phyloP scores from a whole-genome alignment of 2,797 vertebrate species.

The Dicrostonyx torquatus region DNA sequence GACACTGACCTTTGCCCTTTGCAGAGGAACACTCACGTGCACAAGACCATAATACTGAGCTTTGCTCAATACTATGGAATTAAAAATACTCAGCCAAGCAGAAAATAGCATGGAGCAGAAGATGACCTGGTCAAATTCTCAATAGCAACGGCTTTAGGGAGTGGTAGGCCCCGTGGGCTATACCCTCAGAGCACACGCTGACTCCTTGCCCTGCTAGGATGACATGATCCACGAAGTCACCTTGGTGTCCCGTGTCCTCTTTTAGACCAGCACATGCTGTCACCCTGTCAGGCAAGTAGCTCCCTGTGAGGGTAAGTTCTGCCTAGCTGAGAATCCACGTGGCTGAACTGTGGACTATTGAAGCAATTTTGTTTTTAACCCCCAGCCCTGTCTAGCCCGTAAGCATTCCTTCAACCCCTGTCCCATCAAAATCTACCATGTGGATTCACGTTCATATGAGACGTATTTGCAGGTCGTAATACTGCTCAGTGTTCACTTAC shows the following conservation, averaged over 20 bases:
- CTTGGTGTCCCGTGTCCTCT: background rate
- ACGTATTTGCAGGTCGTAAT: background rate
- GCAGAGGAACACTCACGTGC: background rate
- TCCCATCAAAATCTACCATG: background rate
- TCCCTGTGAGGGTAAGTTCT: background rate
- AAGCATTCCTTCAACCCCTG: background rate
- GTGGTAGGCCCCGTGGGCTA: too few relatives aligned
- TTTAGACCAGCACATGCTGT: background rate
- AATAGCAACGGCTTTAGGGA: background rate
- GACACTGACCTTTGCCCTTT: background rate
- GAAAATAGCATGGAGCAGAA: background rate
- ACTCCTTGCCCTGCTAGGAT: background rate
- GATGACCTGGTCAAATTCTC: background rate
- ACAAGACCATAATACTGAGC: background rate
- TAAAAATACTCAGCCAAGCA: background rate
- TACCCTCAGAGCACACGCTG: background rate
- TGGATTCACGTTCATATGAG: conserved; percentile 11
- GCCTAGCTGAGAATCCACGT: background rate
- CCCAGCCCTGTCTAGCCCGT: background rate
- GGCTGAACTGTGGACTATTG: background rate
- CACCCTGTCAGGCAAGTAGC: background rate
- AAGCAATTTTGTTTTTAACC: background rate
- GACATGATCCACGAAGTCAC: background rate
- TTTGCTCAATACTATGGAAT: background rate
- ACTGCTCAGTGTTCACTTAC: background rate